Base-by-base conservation (phyloP, 2,113 vertebrate genomes). In the Clarias macrocephalus region DNA sequence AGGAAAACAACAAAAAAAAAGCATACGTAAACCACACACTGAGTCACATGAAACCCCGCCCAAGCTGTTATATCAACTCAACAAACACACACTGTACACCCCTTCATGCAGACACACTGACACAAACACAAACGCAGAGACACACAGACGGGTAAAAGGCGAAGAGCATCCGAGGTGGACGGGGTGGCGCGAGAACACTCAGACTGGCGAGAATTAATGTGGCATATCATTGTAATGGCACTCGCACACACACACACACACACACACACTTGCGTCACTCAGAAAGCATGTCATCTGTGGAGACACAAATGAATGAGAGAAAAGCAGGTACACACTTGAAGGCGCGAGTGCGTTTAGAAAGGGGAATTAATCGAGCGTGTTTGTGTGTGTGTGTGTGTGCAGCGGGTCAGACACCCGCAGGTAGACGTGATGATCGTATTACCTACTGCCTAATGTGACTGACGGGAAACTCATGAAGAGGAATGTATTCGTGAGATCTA, bases 181-280 rank as follows among this genome's bases (percentile, higher is more conserved):
- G 23, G 33, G 37, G 62, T 12, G 28, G 85, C 3, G 33, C 48
- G 13, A 12, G 65, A 16, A 54, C 42, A 73, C n/a, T 76, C 70
- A 52, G 70, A 72, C 77, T 72, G 33, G 56, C 57, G 42, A 19
- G 37, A 80, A 73, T 84, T 87, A 83, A 90, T 89, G 86, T 85
- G 85, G 79, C 80, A 68, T 37, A 86, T 83, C 88, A 86, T 83
- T 85, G 79, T 73, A 76, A 82, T 21, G 30, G 11, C 48, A 2
- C 23, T 11, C 62, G 8, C 30, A 75, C 65, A 23, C 83, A 75
- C 16, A 75, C 72, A 48, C 70, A 73, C 70, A 42, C 70, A 48
- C 3, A 9, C 66, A 70, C 30, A 42, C 37, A 4, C 33, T 65
- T 19, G 8, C 23, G 48, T 79, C 62, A 60, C 33, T 65, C 42